These are phyloP conservation scores for Boulengeromyrus knoepffleri DNA, from an alignment of 2,113 vertebrate species.

Conservation along the genomic window DNA sequence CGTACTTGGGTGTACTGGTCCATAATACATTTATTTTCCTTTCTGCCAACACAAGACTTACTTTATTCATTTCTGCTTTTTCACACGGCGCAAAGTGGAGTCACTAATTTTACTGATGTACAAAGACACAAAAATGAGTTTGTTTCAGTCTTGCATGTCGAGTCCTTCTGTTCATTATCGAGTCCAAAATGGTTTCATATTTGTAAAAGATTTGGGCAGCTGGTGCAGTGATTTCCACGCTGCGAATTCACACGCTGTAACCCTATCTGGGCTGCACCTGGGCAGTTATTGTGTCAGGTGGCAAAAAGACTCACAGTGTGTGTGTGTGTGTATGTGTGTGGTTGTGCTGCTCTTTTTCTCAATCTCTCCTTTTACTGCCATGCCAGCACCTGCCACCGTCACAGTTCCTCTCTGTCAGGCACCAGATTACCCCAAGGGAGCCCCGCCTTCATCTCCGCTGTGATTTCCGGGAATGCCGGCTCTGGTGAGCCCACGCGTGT, in stretches of 20 bases:
- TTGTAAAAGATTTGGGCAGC: constrained; percentile 69
- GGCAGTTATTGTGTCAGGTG: constrained; percentile 70
- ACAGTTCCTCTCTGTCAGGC: constrained; percentile 75
- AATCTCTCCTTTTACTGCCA: constrained; percentile 72
- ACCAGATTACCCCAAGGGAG: constrained; percentile 78
- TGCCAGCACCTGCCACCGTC: constrained; percentile 78
- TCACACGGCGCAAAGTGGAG: constrained; percentile 56
- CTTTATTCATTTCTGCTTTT: neutral
- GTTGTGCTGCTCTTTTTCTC: constrained; percentile 60
- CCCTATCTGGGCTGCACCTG: constrained; percentile 80
- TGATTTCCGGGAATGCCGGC: neutral
- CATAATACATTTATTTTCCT: neutral
- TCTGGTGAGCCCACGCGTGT: neutral
- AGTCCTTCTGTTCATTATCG: constrained; percentile 57
- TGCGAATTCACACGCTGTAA: constrained; percentile 66
- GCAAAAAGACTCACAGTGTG: constrained; percentile 56
- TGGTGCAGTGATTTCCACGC: constrained; percentile 69
- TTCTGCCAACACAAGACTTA: neutral
- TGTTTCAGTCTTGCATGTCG: constrained; percentile 60
- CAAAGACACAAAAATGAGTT: constrained; percentile 52
- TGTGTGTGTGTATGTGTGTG: constrained; percentile 42
- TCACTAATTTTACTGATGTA: constrained; percentile 39
- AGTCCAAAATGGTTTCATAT: constrained; percentile 63
- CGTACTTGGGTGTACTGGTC: neutral
- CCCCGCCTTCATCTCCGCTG: neutral